Evolutionary conservation across 2,888 invertebrate species (phyloP), one percentile per base, ranked within the genome.

Genomic region (Mallateleia sp.): DNA sequence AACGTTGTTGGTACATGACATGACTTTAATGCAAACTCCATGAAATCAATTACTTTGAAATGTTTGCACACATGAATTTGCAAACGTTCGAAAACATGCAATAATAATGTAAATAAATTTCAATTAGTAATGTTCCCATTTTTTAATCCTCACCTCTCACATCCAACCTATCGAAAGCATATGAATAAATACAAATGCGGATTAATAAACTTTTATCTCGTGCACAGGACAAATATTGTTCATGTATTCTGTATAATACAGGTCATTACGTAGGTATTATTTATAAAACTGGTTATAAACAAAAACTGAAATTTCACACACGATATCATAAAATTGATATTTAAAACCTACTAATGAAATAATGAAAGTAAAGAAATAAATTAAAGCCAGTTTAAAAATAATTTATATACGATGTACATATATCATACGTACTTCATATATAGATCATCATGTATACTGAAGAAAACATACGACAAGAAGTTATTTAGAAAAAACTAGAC

Each of bases 111-210:
- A 24, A 25, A 38, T 20, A 25, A 45, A 47, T 47, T 60, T 47
- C 25, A 11, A 74, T 22, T 62, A 64, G 9, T 50, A 38, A 25
- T 14, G 50, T 67, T 69, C 20, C 28, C 32, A 64, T 71, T 47
- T 56, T 60, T 34, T 74, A 62, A 85, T 90, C 94, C 38, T 94
- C 91, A 95, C 95, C 94, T 93, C 92, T 95, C 95, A 95, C 95
- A 95, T 95, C 94, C 95, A 95, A 93, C 95, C 95, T 95, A 92
- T 90, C 88, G 89, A 87, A 67, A 84, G 88, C 85, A 78, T 71
- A 75, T 38, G 5, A 78, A 78, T 67, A 81, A 80, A 81, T 34
- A 64, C 47, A 67, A 54, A 18, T 62, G 47, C 58, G 28, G 28
- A 81, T 85, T 86, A 85, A 84, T 84, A 66, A 32, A n/a, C 22